Base-by-base conservation (phyloP, 2,113 vertebrate genomes). In the Siphamia tubifer region DNA sequence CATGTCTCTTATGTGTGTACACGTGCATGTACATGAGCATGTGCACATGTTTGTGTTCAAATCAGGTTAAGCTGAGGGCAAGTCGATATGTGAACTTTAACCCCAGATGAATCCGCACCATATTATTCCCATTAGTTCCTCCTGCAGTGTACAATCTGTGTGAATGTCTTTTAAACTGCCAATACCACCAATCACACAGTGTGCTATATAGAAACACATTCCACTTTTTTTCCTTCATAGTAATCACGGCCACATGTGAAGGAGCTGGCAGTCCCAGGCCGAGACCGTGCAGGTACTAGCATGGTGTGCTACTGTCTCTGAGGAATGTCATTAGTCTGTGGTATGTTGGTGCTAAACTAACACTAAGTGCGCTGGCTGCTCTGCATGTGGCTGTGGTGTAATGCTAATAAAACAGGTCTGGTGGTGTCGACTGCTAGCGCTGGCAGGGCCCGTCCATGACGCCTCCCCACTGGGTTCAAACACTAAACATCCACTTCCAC, bases 391-490 rank as follows among this genome's bases (percentile, higher is more conserved):
- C 58, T 84, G 74, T 45, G 76, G 83, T 77, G 69, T 58, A 75
- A 61, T 49, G 20, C 74, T 61, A 80, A 82, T 88, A 88, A 90
- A 90, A 36, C 43, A 17, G 57, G 74, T 61, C 79, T 75, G 78
- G 82, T 81, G 85, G 79, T 45, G 62, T 62, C 49, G 58, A 51
- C 61, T 64, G 77, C 63, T 71, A 77, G 83, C 56, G 2, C 77
- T 78, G 72, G 80, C 21, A 15, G 68, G 60, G 75, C 44, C 70
- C 23, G 52, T 49, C 55, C 9, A 13, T 57, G 10, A 5, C 48
- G 68, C 32, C 65, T 42, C 68, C 86, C 83, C 36, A 82, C 87
- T 87, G 88, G 68, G 83, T 83, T 87, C 83, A 82, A 86, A 89
- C 53, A 67, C 60, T 40, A 35, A 65, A 63, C 61, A 51, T 51